Conservation (phyloP, 2,797 vertebrate genomes). For the Chiloscyllium punctatum region DNA sequence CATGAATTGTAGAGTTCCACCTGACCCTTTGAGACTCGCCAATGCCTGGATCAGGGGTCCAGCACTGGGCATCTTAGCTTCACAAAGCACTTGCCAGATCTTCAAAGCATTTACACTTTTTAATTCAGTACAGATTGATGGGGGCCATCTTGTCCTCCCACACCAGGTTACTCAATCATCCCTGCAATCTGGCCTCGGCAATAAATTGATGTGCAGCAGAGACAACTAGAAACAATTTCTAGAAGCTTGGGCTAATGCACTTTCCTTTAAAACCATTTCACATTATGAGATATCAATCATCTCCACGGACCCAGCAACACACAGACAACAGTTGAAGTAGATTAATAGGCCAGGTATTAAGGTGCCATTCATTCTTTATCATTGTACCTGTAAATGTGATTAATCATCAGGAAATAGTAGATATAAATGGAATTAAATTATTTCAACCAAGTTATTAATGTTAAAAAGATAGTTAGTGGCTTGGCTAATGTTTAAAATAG, state of each 20-base stretch:
- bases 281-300: conserved; percentile 29
- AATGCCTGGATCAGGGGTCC: neutral
- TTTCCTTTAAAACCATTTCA: conserved; percentile 29
- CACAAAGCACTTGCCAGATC: neutral
- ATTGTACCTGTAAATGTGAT: neutral
- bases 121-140: neutral
- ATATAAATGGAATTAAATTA: conserved; percentile 1
- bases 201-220: conserved; percentile 10
- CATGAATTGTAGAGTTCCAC: neutral
- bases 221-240: conserved; percentile 24
- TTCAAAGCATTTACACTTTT: neutral
- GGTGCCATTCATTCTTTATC: neutral
- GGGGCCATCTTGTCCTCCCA: neutral
- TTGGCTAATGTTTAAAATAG: neutral
- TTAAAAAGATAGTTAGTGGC: neutral
- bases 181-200: neutral
- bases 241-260: neutral
- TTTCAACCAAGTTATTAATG: neutral
- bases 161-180: neutral
- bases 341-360: neutral
- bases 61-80: neutral
- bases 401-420: neutral
- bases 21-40: neutral
- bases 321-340: neutral
- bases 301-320: neutral